These are phyloP conservation scores for Metalampra italica DNA, from an alignment of 2,888 invertebrate species.

Conservation along the genomic window DNA sequence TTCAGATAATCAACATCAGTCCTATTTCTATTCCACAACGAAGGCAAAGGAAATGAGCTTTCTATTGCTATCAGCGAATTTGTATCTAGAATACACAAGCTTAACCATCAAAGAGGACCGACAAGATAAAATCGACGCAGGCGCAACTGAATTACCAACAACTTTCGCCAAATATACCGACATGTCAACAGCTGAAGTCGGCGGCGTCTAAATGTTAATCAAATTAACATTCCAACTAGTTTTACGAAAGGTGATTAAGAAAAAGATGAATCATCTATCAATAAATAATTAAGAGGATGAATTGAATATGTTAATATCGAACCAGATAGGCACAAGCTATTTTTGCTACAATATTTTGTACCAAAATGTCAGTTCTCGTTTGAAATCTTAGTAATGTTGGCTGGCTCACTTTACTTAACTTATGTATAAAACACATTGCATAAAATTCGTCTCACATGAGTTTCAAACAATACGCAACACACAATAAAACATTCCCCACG, in stretches of 20 bases:
- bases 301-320: not conserved
- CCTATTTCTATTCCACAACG: constrained; percentile 6
- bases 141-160: constrained; percentile 14
- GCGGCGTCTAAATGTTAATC: not conserved
- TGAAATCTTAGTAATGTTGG: too few relatives aligned
- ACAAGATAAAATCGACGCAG: constrained; percentile 24
- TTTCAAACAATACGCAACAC: not conserved
- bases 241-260: not conserved
- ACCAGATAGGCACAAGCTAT: not conserved
- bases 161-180: constrained; percentile 19
- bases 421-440: too few relatives aligned
- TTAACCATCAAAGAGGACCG: constrained; percentile 21
- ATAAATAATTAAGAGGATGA: not conserved
- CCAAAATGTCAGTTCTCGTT: too few relatives aligned
- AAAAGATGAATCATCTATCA: not conserved
- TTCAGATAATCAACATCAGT: not conserved
- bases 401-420: too few relatives aligned
- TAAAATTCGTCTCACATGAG: too few relatives aligned
- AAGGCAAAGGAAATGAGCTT: constrained; percentile 19
- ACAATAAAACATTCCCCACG: not conserved
- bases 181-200: not conserved
- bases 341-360: too few relatives aligned
- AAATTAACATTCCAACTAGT: constrained; percentile 3
- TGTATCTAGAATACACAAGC: constrained; percentile 21
- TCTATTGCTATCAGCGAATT: constrained; percentile 16